Evolutionary conservation across 1,140 invertebrate species (phyloP), one percentile per base, ranked within the genome.

Genomic region (Ostrea denselamellosa): DNA sequence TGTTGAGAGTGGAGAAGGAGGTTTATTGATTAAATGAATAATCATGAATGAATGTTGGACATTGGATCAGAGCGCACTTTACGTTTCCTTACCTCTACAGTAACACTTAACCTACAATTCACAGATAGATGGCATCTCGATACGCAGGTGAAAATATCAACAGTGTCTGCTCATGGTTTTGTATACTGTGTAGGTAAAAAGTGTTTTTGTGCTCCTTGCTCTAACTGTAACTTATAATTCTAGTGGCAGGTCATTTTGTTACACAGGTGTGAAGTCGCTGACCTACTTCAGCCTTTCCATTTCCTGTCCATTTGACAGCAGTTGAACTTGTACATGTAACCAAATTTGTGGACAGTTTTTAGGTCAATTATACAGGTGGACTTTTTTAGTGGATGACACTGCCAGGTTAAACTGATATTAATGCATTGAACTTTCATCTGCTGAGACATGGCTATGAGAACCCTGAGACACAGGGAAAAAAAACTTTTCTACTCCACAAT

Each of bases 361-460:
- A 77, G 68, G 68, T 77, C 68, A 77, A 5, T 10, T 77, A 77
- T 22, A 77, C 68, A 77, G 28, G 68, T 77, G 68, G 68, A 34
- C 68, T 77, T 77, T 77, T 25, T 22, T 12, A 77, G 68, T 77
- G 68, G 68, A 25, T 77, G 68, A 77, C 68, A 77, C 68, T 77
- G 68, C 68, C 68, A 77, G 68, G 25, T 14, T 77, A 25, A 25
- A 9, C 25, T 77, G 14, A 77, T 77, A 77, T 77, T 77, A 77
- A 77, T 77, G 68, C 68, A 77, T 77, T 77, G 68, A 77, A 77
- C 68, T 77, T 77, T 77, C 68, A 77, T 77, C 68, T 77, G 22
- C 25, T 34, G 25, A 77, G n/a, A 62, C n/a, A n/a, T 62, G 58
- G 58, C 58, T 62, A 62, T 19, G 10, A 62, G 68, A 77, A 12